phyloP scores from a whole-genome alignment of 2,888 invertebrate genomes.

The Dryomyza anilis region DNA sequence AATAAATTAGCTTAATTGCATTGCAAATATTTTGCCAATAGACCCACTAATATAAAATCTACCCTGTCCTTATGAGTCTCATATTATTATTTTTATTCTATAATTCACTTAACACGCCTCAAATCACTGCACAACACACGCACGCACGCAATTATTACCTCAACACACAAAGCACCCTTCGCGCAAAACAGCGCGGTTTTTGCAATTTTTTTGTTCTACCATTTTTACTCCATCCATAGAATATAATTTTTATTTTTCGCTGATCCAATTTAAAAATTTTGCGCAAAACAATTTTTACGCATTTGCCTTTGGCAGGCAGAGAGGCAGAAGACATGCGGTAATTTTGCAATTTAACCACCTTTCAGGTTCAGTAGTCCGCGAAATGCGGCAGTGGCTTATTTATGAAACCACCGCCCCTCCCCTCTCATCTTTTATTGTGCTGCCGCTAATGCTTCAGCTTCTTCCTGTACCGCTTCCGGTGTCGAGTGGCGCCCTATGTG shows the following conservation, averaged over 20 bases:
- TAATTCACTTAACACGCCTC: conserved; percentile 46
- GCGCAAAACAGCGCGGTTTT: conserved; percentile 25
- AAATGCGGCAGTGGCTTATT: conserved; percentile 37
- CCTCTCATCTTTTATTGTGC: too few relatives aligned
- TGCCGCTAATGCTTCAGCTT: too few relatives aligned
- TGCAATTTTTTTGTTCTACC: conserved; percentile 25
- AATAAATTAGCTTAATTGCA: conserved; percentile 9
- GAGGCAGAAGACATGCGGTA: conserved; percentile 45
- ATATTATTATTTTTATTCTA: too few relatives aligned
- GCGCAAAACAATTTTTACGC: conserved; percentile 33
- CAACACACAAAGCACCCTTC: conserved; percentile 27
- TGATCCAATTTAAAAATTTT: conserved; percentile 38
- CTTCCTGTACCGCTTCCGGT: conserved; percentile 40
- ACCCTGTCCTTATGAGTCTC: conserved; percentile 11
- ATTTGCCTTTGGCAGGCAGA: conserved; percentile 30
- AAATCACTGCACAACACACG: conserved; percentile 42
- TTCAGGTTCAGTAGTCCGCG: conserved; percentile 59
- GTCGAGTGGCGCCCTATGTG: conserved; percentile 10
- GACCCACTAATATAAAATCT: not conserved
- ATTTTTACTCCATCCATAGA: conserved; percentile 8
- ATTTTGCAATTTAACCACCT: conserved; percentile 62
- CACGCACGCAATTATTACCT: conserved; percentile 33
- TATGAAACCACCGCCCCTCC: conserved; percentile 24
- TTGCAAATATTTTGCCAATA: conserved; percentile 9
- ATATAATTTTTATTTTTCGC: conserved; percentile 18